A percentile compares a stretch with the other conserved stretches of the same genome.
Conservation (phyloP, 1,140 invertebrate genomes). For the Riptortus pedestris region DNA sequence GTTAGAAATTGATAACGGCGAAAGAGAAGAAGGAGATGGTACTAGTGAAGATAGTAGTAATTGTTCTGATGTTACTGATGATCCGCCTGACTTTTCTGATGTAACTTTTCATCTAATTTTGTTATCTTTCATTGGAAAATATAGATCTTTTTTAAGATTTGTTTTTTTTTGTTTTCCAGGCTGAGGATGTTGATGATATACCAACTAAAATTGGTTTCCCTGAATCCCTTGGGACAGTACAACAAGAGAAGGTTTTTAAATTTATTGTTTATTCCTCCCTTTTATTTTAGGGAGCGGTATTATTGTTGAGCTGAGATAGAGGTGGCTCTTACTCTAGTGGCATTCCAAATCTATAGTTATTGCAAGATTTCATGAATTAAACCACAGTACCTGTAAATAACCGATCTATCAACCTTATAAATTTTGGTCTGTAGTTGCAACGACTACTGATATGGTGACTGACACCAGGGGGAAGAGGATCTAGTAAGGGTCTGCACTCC, state of each 20-base stretch:
- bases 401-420: too few species aligned
- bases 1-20: conserved; percentile 27
- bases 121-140: background rate
- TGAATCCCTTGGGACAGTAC: conserved; percentile 18
- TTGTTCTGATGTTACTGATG: background rate
- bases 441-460: too few species aligned
- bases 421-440: too few species aligned
- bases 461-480: too few species aligned
- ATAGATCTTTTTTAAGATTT: background rate
- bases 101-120: background rate
- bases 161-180: background rate
- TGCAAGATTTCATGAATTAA: too few species aligned
- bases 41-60: conserved; percentile 33
- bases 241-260: conserved; percentile 20
- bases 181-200: conserved; percentile 3
- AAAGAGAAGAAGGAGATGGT: conserved; percentile 27
- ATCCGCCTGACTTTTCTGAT: conserved; percentile 4
- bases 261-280: background rate
- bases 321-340: too few species aligned
- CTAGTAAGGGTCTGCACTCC: too few species aligned
- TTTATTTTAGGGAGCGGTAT: too few species aligned
- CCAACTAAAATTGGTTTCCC: conserved; percentile 19
- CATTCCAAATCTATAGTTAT: too few species aligned
- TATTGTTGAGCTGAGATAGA: too few species aligned
- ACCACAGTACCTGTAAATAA: too few species aligned